phyloP scores from a whole-genome alignment of 2,888 invertebrate species.

The Oxystoma pomonae region DNA sequence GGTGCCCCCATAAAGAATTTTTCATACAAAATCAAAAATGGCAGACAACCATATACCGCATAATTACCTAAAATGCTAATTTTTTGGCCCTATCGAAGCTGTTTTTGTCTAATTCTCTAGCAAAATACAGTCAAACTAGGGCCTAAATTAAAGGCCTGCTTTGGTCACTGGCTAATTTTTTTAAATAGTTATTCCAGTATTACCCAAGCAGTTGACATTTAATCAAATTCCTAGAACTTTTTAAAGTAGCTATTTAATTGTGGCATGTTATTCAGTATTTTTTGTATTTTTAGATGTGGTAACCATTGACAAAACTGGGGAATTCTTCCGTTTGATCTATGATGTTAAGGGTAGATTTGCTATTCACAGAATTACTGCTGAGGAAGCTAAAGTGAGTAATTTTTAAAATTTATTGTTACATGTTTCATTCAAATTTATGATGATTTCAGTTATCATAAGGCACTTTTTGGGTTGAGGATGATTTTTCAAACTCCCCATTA shows the following conservation, averaged over 20 bases:
- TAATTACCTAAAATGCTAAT: neutral
- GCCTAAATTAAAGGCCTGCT: conserved; percentile 46
- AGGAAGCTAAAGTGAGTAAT: conserved; percentile 87
- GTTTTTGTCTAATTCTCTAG: conserved; percentile 29
- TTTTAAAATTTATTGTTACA: conserved; percentile 6
- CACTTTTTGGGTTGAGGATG: conserved; percentile 25
- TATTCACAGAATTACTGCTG: conserved; percentile 93
- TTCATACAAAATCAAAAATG: no score
- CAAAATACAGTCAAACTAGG: conserved; percentile 46
- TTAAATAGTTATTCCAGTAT: conserved; percentile 45
- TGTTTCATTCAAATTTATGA: conserved; percentile 8
- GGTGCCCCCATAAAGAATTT: no score
- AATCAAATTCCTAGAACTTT: neutral
- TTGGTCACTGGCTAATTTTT: conserved; percentile 49
- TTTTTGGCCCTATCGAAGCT: conserved; percentile 47
- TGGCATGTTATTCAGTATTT: neutral
- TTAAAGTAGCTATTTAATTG: neutral
- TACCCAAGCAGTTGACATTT: conserved; percentile 51
- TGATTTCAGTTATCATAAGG: conserved; percentile 19
- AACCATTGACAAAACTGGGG: conserved; percentile 96
- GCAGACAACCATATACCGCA: no score
- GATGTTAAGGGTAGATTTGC: conserved; percentile 98
- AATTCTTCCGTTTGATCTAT: conserved; percentile 96
- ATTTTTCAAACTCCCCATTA: conserved; percentile 17
- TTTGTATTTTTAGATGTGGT: conserved; percentile 80